Evolutionary conservation across 2,888 invertebrate species (phyloP).

Genomic region (Dorcus parallelipipedus): DNA sequence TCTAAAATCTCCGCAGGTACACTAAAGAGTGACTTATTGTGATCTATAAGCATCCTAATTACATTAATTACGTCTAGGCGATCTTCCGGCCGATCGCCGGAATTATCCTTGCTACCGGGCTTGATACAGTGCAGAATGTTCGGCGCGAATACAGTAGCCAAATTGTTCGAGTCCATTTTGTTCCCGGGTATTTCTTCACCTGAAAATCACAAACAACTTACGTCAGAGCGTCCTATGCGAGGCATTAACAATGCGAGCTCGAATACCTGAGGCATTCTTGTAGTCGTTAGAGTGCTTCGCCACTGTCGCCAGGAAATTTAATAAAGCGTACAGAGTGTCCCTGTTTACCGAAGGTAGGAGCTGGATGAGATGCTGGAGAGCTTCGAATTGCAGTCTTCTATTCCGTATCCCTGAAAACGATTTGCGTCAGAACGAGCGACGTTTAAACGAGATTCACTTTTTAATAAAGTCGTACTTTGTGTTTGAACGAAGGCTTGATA

Average conservation of each 20-base stretch:
- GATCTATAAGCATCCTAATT: conserved; percentile 72
- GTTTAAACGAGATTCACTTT: background rate
- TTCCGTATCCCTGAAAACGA: conserved; percentile 73
- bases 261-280: conserved; percentile 50
- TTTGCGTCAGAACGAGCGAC: background rate
- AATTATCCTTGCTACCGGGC: conserved; percentile 47
- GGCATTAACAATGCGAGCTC: background rate
- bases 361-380: conserved; percentile 78
- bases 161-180: conserved; percentile 90
- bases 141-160: conserved; percentile 92
- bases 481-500: conserved; percentile 88
- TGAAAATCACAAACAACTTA: conserved; percentile 27
- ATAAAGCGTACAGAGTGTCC: conserved; percentile 81
- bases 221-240: background rate
- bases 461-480: conserved; percentile 66
- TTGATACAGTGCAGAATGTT: conserved; percentile 83
- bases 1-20: conserved; percentile 80
- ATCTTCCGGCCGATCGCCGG: conserved; percentile 70
- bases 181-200: conserved; percentile 70
- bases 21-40: conserved; percentile 68
- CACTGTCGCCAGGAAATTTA: conserved; percentile 78
- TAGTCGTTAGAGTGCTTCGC: conserved; percentile 69
- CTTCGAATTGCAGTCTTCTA: conserved; percentile 77
- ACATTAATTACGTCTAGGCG: conserved; percentile 88
- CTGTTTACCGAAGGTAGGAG: conserved; percentile 83